These are phyloP conservation scores for Cyprinodon brontotheroides DNA, from an alignment of 2,113 vertebrate genomes.

Conservation along the genomic window DNA sequence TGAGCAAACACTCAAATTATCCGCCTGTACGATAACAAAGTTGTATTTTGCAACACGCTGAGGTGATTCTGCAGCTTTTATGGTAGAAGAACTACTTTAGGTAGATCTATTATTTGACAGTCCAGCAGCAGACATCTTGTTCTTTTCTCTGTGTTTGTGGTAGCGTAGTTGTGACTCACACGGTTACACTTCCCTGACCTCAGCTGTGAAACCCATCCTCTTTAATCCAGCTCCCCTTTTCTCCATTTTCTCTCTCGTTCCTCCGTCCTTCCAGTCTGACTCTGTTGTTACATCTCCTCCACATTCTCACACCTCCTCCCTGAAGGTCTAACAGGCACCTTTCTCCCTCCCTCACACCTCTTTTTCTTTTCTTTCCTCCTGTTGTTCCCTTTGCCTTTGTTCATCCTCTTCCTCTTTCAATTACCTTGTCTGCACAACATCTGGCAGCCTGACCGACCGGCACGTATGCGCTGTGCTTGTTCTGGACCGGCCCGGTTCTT, in stretches of 20 bases:
- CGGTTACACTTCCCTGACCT: conserved; percentile 27
- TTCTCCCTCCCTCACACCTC: conserved; percentile 13
- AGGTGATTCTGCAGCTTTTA: neutral
- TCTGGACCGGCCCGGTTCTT: conserved; percentile 42
- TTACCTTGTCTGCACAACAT: conserved; percentile 53
- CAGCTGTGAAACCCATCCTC: conserved; percentile 11
- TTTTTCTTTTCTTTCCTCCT: conserved; percentile 4
- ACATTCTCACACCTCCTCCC: neutral
- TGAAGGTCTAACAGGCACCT: conserved; percentile 10
- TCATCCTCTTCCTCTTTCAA: conserved; percentile 34
- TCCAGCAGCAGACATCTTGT: neutral
- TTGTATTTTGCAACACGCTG: neutral
- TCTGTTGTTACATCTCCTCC: conserved; percentile 14
- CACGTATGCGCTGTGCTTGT: conserved; percentile 10
- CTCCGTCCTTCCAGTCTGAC: neutral
- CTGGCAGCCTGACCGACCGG: conserved; percentile 32
- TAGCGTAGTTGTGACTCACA: conserved; percentile 18
- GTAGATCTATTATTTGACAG: neutral
- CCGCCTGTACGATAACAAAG: neutral
- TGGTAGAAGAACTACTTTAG: neutral
- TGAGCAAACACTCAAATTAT: too few relatives aligned
- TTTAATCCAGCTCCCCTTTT: conserved; percentile 3
- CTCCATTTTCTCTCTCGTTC: neutral
- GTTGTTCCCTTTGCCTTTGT: conserved; percentile 33
- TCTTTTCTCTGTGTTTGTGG: conserved; percentile 4